These are phyloP conservation scores for Cassiopea andromeda DNA, from an alignment of 30 jellyfish, hydroid and myxozoan species.

Conservation along the genomic window DNA sequence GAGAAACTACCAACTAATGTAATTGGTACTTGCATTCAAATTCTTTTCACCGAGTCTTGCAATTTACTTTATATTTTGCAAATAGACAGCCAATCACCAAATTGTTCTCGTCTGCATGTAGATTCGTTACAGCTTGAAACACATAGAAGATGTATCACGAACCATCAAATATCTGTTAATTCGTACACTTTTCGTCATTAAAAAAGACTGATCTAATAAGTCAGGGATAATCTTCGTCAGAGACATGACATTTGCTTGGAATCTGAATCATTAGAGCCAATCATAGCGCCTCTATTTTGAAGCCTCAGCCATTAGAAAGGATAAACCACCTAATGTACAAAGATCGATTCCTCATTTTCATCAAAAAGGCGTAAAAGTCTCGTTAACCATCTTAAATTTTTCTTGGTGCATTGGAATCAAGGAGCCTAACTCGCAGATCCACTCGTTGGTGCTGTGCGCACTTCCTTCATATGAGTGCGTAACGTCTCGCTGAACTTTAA, in stretches of 20 bases:
- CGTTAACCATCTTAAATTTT: not conserved
- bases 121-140: not conserved
- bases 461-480: too few relatives aligned
- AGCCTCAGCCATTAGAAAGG: not conserved
- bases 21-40: too few relatives aligned
- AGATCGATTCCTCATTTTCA: not conserved
- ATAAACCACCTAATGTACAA: not conserved
- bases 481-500: too few relatives aligned
- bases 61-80: too few relatives aligned
- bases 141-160: not conserved
- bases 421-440: too few relatives aligned
- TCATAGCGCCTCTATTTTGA: not conserved
- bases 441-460: too few relatives aligned
- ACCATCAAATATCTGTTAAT: not conserved
- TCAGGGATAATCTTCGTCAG: not conserved
- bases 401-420: not conserved
- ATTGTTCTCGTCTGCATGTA: too few relatives aligned
- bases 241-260: not conserved
- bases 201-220: not conserved
- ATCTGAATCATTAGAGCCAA: not conserved
- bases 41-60: too few relatives aligned
- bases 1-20: too few relatives aligned
- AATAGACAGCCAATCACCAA: too few relatives aligned
- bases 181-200: not conserved
- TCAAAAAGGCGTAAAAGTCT: not conserved